Conservation (phyloP, 2,888 invertebrate species). For the Meta bourneti region DNA sequence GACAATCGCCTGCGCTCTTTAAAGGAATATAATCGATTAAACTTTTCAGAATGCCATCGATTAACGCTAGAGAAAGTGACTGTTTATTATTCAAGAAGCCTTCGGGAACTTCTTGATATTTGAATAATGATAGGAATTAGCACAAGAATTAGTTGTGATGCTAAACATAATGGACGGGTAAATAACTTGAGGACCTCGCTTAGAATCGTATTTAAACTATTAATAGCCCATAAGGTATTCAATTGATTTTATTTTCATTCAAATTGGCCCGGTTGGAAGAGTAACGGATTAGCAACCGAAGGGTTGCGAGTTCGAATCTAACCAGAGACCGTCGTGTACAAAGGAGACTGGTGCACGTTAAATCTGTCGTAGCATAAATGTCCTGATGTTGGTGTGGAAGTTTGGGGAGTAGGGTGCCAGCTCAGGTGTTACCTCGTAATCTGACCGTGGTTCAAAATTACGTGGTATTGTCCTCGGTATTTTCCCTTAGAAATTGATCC, state of each 20-base stretch:
- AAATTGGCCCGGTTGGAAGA: too few relatives aligned
- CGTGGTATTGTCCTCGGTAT: too few relatives aligned
- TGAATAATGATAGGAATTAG: slow-evolving; percentile 8
- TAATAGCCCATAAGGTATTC: neutral
- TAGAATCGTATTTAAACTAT: neutral
- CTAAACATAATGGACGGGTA: neutral
- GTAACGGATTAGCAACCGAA: too few relatives aligned
- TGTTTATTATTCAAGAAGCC: slow-evolving; percentile 53
- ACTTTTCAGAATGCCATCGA: slow-evolving; percentile 44
- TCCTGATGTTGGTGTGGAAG: too few relatives aligned
- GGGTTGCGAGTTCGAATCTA: too few relatives aligned
- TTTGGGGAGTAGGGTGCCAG: too few relatives aligned
- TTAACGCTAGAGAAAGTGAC: slow-evolving; percentile 33
- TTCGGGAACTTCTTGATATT: slow-evolving; percentile 28
- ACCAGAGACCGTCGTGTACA: too few relatives aligned
- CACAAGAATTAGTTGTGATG: neutral
- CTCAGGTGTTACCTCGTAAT: too few relatives aligned
- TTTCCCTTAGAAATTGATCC: too few relatives aligned
- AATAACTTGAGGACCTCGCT: neutral
- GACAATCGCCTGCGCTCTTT: slow-evolving; percentile 27
- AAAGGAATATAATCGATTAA: slow-evolving; percentile 29
- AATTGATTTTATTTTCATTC: neutral
- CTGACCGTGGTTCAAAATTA: too few relatives aligned
- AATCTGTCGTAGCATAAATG: too few relatives aligned
- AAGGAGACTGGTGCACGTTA: too few relatives aligned